Percentiles rank a stretch among this genome's conserved stretches.
phyloP scores from a whole-genome alignment of 2,888 invertebrate genomes.

The Lumbricus terrestris region DNA sequence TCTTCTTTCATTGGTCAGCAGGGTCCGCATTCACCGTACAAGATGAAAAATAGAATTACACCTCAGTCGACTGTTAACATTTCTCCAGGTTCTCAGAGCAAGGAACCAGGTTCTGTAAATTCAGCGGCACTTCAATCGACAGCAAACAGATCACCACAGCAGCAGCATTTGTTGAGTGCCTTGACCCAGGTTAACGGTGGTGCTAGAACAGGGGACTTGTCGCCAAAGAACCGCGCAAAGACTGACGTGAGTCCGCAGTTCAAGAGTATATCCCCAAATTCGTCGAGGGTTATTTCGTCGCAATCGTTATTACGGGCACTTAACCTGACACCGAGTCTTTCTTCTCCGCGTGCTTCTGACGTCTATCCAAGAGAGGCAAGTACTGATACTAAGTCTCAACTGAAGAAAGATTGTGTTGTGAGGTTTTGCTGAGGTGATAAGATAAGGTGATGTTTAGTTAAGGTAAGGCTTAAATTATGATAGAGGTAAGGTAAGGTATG shows the following conservation, averaged over 20 bases:
- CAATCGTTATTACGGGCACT: constrained; percentile 3
- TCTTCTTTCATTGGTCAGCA: background rate
- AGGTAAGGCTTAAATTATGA: background rate
- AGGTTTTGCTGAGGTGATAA: background rate
- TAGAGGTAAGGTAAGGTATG: background rate
- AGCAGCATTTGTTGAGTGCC: background rate
- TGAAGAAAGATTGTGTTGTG: background rate
- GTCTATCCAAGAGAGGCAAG: constrained; percentile 3
- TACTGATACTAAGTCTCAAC: background rate
- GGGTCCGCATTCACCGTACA: background rate
- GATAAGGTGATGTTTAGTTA: background rate
- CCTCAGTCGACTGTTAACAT: background rate
- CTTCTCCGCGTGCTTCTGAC: background rate
- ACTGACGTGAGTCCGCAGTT: background rate
- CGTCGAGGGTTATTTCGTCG: background rate
- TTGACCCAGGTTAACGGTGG: background rate
- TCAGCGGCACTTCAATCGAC: background rate
- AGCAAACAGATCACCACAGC: background rate
- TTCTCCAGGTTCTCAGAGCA: background rate
- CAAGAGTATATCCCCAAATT: background rate
- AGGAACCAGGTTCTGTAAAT: background rate
- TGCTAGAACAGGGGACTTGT: background rate
- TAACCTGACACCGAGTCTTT: background rate
- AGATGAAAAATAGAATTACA: background rate
- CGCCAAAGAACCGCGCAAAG: background rate